phyloP scores from a whole-genome alignment of 2,113 vertebrate species.

The Carollia perspicillata region DNA sequence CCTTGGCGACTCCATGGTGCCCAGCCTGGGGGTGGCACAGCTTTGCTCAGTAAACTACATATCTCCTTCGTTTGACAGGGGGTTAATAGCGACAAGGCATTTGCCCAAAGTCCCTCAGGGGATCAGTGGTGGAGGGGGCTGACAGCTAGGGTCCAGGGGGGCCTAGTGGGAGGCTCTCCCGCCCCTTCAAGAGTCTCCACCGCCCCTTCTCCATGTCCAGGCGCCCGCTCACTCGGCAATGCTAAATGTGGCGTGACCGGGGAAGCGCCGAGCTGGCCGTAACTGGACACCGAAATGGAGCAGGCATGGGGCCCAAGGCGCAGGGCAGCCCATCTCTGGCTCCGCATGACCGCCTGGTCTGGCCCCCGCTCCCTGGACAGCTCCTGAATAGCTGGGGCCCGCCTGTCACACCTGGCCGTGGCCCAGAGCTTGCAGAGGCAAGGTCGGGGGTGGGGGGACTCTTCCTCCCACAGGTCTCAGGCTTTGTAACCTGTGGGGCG shows the following conservation, averaged over 20 bases:
- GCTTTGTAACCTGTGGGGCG: not conserved
- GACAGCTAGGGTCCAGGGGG: not conserved
- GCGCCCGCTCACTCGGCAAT: constrained; percentile 52
- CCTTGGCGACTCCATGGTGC: fast-evolving
- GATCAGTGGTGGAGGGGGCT: not conserved
- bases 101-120: not conserved
- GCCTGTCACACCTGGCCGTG: not conserved
- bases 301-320: constrained; percentile 31
- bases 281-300: constrained; percentile 59
- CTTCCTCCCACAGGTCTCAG: not conserved
- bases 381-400: constrained; percentile 39
- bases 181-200: constrained; percentile 56
- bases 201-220: constrained; percentile 61
- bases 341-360: constrained; percentile 75
- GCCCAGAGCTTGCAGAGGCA: constrained; percentile 20
- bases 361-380: constrained; percentile 68
- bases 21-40: not conserved
- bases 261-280: constrained; percentile 64
- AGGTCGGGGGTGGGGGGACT: fast-evolving
- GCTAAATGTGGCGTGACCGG: constrained; percentile 84
- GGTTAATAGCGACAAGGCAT: not conserved
- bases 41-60: not conserved
- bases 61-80: not conserved
- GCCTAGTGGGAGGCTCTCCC: constrained; percentile 60
- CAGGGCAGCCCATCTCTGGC: constrained; percentile 73